Percentiles rank a stretch among this genome's conserved stretches.
Conservation (phyloP, 1,140 invertebrate genomes). For the Zelostemma sp. region DNA sequence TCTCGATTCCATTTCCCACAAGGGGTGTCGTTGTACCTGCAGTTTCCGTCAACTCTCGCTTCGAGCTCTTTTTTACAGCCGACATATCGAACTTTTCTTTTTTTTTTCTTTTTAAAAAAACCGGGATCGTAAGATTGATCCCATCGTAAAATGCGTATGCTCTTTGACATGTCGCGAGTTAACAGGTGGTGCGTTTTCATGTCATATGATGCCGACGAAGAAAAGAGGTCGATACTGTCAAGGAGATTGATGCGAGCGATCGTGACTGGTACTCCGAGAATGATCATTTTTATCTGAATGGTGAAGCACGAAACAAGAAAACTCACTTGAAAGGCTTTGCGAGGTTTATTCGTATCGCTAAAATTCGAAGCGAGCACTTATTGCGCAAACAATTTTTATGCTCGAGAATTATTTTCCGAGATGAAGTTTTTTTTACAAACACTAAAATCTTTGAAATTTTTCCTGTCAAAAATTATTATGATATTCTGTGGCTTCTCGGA, state of each 20-base stretch:
- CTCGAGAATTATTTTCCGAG: background rate
- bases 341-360: background rate
- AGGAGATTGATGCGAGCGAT: slow-evolving; percentile 52
- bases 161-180: slow-evolving; percentile 32
- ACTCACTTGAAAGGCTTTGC: background rate
- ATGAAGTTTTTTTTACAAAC: too few relatives aligned
- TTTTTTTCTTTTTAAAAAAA: slow-evolving; percentile 14
- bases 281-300: slow-evolving; percentile 24
- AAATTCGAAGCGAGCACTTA: background rate
- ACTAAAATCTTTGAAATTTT: too few relatives aligned
- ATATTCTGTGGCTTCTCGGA: too few relatives aligned
- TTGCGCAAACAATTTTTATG: background rate
- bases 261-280: slow-evolving; percentile 18
- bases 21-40: too few relatives aligned
- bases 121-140: slow-evolving; percentile 23
- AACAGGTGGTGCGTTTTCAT: slow-evolving; percentile 50
- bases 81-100: too few relatives aligned
- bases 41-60: too few relatives aligned
- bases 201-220: slow-evolving; percentile 22
- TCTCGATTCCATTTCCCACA: too few relatives aligned
- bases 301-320: slow-evolving; percentile 11
- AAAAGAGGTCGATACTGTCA: slow-evolving; percentile 31
- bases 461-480: too few relatives aligned
- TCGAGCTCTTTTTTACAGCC: too few relatives aligned
- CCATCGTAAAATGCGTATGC: slow-evolving; percentile 29